phyloP scores from a whole-genome alignment of 2,888 invertebrate genomes.

The Ommatoiulus sabulosus region DNA sequence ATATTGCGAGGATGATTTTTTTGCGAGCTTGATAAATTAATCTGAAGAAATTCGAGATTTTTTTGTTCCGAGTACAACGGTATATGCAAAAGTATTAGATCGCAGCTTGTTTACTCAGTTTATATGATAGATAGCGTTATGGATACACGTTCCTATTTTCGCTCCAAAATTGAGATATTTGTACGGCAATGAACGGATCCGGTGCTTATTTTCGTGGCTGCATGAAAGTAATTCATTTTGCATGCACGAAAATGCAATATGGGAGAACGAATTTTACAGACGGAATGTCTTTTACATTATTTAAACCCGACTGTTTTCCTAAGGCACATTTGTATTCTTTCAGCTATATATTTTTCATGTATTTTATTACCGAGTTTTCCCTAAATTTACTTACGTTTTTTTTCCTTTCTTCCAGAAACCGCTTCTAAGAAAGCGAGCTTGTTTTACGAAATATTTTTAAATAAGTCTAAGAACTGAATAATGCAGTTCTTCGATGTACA shows the following conservation, averaged over 20 bases:
- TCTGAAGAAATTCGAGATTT: background rate
- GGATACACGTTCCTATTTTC: constrained; percentile 14
- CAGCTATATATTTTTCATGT: background rate
- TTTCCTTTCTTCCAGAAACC: background rate
- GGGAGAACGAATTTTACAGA: background rate
- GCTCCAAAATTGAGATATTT: constrained; percentile 3
- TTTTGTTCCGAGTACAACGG: background rate
- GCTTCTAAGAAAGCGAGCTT: background rate
- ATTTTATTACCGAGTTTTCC: background rate
- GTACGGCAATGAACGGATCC: background rate
- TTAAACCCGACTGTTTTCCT: background rate
- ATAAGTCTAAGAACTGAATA: background rate
- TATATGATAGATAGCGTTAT: constrained; percentile 28
- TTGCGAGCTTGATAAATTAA: constrained; percentile 21
- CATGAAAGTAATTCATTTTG: constrained; percentile 27
- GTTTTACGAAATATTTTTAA: background rate
- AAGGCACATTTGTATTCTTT: background rate
- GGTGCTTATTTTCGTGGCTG: background rate
- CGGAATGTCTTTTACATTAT: background rate
- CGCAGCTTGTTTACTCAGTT: constrained; percentile 28
- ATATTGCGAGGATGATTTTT: background rate
- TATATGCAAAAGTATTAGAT: constrained; percentile 9
- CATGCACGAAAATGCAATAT: constrained; percentile 14
- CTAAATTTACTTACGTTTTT: constrained; percentile 1
- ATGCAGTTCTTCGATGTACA: background rate